Base-by-base conservation (phyloP, 1,140 invertebrate genomes). In the Drosophila sturtevanti region DNA sequence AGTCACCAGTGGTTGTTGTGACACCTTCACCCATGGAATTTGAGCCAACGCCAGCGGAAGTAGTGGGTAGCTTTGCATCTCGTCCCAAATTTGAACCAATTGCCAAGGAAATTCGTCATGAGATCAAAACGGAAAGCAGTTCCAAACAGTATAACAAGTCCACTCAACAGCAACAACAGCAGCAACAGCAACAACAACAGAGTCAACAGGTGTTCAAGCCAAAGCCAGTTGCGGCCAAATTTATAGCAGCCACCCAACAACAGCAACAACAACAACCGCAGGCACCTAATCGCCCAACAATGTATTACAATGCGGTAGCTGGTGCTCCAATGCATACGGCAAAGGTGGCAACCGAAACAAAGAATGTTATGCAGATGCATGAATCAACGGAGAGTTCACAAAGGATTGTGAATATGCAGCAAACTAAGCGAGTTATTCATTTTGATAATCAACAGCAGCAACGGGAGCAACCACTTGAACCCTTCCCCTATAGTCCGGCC, bases 381-480 rank as follows among this genome's bases (percentile, higher is more conserved):
- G 95, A 95, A 80, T 94, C 95, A 0, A 95, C 94, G 2, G 94
- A 95, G 75, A 94, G 93, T 24, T 93, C 93, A 9, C 92, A 94
- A 65, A 92, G 95, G 48, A 94, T 95, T 24, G 93, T 95, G 6
- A 95, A 94, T 55, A 93, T 95, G 38, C 94, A 95, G 72, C 95
- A 95, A 84, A 96, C 94, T 0, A 95, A 94, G 60, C 92, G 94
- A 21, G 93, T 95, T 4, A 95, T 95, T 22, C 95, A 95, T 74
- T 95, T 95, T 56, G 94, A 94, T 9, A 94, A 59, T 86, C 92
- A 76, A 18, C 56, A 73, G 24, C 63, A 63, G n/a, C 73, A 82
- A 9, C 81, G 81, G 48, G 68, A 51, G 7, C 72, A 62, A 38
- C 44, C 77, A 54, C 48, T 92, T 67, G 92, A 94, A 82, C 92